Evolutionary conservation across 2,113 vertebrate species (phyloP), one percentile per base, ranked within the genome.

Genomic region (Deroptyus accipitrinus): DNA sequence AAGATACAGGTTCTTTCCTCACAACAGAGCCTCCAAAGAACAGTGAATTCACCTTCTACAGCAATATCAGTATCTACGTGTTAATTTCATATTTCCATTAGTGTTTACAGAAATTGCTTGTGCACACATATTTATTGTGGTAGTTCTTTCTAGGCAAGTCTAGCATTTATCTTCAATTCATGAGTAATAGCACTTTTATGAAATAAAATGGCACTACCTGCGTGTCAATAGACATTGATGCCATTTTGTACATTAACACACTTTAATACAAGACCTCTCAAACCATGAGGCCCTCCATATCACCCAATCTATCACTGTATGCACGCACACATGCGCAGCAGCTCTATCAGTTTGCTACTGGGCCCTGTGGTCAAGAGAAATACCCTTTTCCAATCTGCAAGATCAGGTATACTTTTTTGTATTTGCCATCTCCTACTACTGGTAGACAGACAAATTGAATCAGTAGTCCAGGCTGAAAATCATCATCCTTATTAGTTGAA

Each of bases 31-130:
- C 70, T 63, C 18, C 52, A 37, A 74, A 27, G 35, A 95, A n/a
- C 0, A 48, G 28, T 10, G 5, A 76, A 74, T 22, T 59, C 37
- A 68, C 9, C 28, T 68, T 82, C 33, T 13, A 13, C 10, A 17
- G 27, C 27, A 72, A 25, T 46, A 55, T 6, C 28, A 51, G 28
- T 22, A 67, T 13, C 17, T 41, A 1, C 2, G 3, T 27, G 16
- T 54, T 54, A 64, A 8, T 76, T 82, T 46, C 37, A 9, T 54
- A 61, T 76, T 96, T 88, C 79, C 28, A 63, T 96, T 92, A 63
- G 62, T 94, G 48, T 91, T 88, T 83, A 25, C 17, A 93, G 89
- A 66, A 93, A 95, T 84, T 95, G 80, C 62, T 79, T 95, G 57
- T 74, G 35, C 57, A 83, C 66, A 54, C 13, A 2, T 61, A 77